phyloP scores from a whole-genome alignment of 2,888 invertebrate species.

The Craniophora ligustri region DNA sequence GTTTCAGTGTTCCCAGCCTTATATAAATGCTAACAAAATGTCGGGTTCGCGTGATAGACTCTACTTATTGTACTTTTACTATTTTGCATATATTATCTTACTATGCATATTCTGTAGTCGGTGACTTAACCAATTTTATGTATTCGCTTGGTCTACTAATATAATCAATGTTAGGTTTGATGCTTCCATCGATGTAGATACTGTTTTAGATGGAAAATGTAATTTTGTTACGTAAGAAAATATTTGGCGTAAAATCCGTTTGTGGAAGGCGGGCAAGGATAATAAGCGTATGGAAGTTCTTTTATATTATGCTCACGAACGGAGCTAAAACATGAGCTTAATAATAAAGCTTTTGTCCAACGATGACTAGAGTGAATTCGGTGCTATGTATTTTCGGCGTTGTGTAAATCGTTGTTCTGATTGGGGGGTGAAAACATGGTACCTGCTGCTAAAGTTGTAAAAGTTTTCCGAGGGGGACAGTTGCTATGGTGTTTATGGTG shows the following conservation, averaged over 20 bases:
- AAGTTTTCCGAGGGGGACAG: constrained; percentile 30
- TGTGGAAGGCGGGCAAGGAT: constrained; percentile 8
- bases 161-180: constrained; percentile 28
- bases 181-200: constrained; percentile 14
- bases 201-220: constrained; percentile 5
- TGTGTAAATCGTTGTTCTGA: constrained; percentile 14
- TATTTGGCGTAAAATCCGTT: constrained; percentile 10
- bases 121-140: constrained; percentile 67
- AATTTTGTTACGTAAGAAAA: constrained; percentile 26
- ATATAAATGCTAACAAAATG: constrained; percentile 87
- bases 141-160: constrained; percentile 43
- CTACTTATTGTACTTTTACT: constrained; percentile 81
- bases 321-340: constrained; percentile 6
- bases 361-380: constrained; percentile 19
- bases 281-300: constrained; percentile 1
- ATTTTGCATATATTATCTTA: constrained; percentile 85
- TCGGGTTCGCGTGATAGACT: constrained; percentile 81
- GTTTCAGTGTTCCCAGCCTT: constrained; percentile 64
- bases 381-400: constrained; percentile 7
- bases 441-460: constrained; percentile 34
- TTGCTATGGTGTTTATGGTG: constrained; percentile 22
- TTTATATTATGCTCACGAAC: constrained; percentile 15
- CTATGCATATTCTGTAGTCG: constrained; percentile 69
- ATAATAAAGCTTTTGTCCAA: constrained; percentile 27
- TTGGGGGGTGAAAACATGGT: constrained; percentile 31